Conservation (phyloP, 2,888 invertebrate species). For the Chromoteleia sp. region DNA sequence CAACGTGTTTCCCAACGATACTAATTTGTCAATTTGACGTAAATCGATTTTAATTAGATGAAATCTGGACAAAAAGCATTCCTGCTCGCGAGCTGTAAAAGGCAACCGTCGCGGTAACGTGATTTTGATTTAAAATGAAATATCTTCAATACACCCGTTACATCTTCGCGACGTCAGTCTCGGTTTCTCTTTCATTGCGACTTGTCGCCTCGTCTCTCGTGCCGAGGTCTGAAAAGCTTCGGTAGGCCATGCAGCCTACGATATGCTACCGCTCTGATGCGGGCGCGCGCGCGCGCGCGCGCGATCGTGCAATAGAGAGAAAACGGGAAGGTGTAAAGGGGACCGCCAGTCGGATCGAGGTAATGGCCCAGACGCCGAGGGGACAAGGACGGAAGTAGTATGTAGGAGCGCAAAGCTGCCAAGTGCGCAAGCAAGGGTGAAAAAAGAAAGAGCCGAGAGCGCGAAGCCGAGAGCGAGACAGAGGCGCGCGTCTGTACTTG, state of each 20-base stretch:
- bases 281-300: slow-evolving; percentile 69
- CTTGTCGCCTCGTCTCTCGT: slow-evolving; percentile 41
- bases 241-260: slow-evolving; percentile 72
- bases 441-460: slow-evolving; percentile 57
- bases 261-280: slow-evolving; percentile 75
- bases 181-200: slow-evolving; percentile 33
- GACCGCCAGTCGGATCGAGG: slow-evolving; percentile 64
- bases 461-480: slow-evolving; percentile 44
- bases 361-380: slow-evolving; percentile 67
- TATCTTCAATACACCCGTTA: slow-evolving; percentile 48
- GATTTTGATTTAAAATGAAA: no score
- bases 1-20: no score
- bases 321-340: slow-evolving; percentile 67
- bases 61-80: no score
- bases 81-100: no score
- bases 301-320: slow-evolving; percentile 69
- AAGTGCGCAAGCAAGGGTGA: slow-evolving; percentile 70
- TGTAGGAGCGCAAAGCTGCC: slow-evolving; percentile 65
- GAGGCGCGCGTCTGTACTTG: slow-evolving; percentile 32
- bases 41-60: no score
- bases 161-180: slow-evolving; percentile 37
- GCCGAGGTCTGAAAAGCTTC: slow-evolving; percentile 74
- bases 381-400: slow-evolving; percentile 58
- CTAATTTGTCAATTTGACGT: no score
- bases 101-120: no score